Base-by-base conservation (phyloP, 2,113 vertebrate species). In the Chloebia gouldiae region DNA sequence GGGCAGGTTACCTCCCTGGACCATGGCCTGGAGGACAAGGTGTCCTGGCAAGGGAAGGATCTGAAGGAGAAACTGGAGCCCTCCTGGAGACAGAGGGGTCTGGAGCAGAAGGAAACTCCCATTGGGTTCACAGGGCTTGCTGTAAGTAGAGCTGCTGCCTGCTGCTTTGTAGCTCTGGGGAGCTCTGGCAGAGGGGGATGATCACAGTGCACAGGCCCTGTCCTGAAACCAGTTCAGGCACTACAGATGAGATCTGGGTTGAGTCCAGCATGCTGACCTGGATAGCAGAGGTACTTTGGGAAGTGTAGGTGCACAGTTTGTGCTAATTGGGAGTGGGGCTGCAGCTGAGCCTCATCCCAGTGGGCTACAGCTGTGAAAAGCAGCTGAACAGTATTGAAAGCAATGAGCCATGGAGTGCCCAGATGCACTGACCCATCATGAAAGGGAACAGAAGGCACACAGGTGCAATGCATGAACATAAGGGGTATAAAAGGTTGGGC, bases 251-350 rank as follows among this genome's bases (percentile, higher is more conserved):
- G n/a, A 40, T 37, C 24, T 76, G 49, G 19, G 4, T 4, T 80
- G 42, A 45, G 35, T 44, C 82, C 81, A 76, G 7, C 24, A 17
- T 11, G 22, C 37, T 0, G 0, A 7, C 6, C 3, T 3, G 16
- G 14, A 13, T 37, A 81, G 30, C 17, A 70, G 66, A 40, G 8
- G 27, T 11, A 19, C 18, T 53, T 59, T 59, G 28, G 12, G 45
- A 31, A 76, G 61, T n/a, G 33, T 7, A 57, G 33, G 54, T 2
- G n/a, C 33, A 57, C 33, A 57, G 56, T n/a, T 35, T 57, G 56
- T 24, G 33, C 21, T 57, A n/a, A 57, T 3, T n/a, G 56, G 33
- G 56, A 57, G 56, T 35, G 56, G 56, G 56, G 33, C 56, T 57
- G 56, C 21, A 14, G 56, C 56, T 23, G 13, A 57, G 33, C 56